Base-by-base conservation (phyloP, 2,113 vertebrate species). In the Ceyx cyanopectus region DNA sequence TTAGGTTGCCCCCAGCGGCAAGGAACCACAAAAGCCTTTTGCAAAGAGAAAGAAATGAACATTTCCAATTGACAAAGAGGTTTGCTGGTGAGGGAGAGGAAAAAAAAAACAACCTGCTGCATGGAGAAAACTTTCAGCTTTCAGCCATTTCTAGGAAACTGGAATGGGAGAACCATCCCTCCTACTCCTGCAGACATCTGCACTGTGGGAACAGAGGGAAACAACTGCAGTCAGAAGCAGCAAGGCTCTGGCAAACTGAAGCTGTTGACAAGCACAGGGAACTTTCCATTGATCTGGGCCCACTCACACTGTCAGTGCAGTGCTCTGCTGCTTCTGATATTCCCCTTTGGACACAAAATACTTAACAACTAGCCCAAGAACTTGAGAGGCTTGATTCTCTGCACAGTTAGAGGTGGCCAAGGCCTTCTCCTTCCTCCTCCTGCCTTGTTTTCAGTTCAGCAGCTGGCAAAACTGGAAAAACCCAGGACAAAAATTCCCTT, bases 1-100 rank as follows among this genome's bases (percentile, higher is more conserved):
- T 77, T 91, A 90, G 81, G 85, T 91, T 85, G 94, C 95, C 95
- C 89, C 95, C 87, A 94, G 94, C 32, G 96, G 94, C 76, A 87
- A 94, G 13, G 68, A 94, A 80, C 40, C 46, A 72, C 27, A 87
- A 85, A 70, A 89, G 34, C 43, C n/a, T 87, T 63, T 13, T 2
- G 2, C 9, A 5, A 32, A 82, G 68, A 57, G 26, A 58, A 14
- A 19, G 45, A 72, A 65, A 63, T 9, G 1, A 94, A 85, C 63
- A 85, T 61, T 81, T 65, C 58, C 43, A 67, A 30, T 56, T 89
- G 60, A 95, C 75, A 95, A 96, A 77, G 15, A 92, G 56, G 45
- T 83, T 75, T 92, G 75, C 26, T 43, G 29, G 41, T 54, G 48
- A 14, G 6, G 27, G 27, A 6, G 11, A 46, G n/a, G 14, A 6